Conservation (phyloP, 1,140 invertebrate genomes). For the Nasonia vitripennis region DNA sequence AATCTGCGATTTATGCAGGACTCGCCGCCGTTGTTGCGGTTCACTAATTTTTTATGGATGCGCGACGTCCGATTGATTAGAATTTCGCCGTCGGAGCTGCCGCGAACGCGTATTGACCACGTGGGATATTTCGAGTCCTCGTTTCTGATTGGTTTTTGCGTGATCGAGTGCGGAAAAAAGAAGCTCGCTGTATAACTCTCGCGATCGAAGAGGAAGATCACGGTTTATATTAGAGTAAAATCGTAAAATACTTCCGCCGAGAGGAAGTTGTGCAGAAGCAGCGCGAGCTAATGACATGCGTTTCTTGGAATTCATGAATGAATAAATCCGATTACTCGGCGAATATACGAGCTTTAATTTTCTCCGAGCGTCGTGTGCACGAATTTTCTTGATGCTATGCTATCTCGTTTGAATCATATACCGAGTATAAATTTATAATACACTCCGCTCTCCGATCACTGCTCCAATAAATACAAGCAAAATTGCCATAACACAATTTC, state of each 20-base stretch:
- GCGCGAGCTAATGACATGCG: too few species aligned
- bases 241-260: too few species aligned
- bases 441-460: too few species aligned
- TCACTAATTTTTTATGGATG: conserved; percentile 15
- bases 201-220: not conserved
- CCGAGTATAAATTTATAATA: too few species aligned
- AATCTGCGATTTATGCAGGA: conserved; percentile 20
- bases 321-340: too few species aligned
- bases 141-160: not conserved
- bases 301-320: too few species aligned
- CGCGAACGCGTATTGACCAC: conserved; percentile 8
- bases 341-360: not conserved
- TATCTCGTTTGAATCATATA: too few species aligned
- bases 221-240: too few species aligned
- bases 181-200: not conserved
- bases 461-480: too few species aligned
- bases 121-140: not conserved
- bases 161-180: not conserved
- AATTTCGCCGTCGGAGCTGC: not conserved
- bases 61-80: conserved; percentile 19
- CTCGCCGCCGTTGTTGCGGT: not conserved
- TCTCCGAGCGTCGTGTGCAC: not conserved
- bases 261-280: too few species aligned
- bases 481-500: too few species aligned
- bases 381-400: too few species aligned